phyloP scores from a whole-genome alignment of 2,888 invertebrate genomes.

The Caenorhabditis wallacei region DNA sequence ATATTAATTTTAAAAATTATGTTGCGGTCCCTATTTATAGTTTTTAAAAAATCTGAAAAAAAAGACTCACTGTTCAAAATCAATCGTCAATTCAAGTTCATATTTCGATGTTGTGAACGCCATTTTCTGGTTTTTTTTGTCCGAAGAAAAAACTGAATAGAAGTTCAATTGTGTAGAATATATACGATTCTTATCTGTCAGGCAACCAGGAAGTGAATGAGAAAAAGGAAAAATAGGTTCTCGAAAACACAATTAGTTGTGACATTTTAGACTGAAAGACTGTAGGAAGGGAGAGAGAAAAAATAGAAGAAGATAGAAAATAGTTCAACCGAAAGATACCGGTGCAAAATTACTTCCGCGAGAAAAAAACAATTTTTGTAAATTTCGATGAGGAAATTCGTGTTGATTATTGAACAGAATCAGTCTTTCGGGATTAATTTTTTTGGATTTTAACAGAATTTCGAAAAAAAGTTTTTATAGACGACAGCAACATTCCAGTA shows the following conservation, averaged over 20 bases:
- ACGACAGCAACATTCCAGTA: too few relatives aligned
- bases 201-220: slow-evolving; percentile 1
- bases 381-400: too few relatives aligned
- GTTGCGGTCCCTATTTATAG: too few relatives aligned
- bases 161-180: neutral
- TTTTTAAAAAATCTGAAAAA: too few relatives aligned
- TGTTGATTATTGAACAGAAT: too few relatives aligned
- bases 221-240: neutral
- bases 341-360: neutral
- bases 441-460: too few relatives aligned
- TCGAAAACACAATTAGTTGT: neutral
- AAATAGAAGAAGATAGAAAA: neutral
- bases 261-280: neutral
- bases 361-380: too few relatives aligned
- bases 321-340: neutral
- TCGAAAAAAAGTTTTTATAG: too few relatives aligned
- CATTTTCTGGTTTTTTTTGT: neutral
- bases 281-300: too few relatives aligned
- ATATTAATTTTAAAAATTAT: too few relatives aligned
- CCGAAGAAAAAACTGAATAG: neutral
- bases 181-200: neutral
- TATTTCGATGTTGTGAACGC: neutral
- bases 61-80: slow-evolving; percentile 2
- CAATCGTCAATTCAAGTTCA: slow-evolving; percentile 1
- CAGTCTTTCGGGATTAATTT: too few relatives aligned